phyloP scores from a whole-genome alignment of 2,888 invertebrate species.

The Drosophila neotestacea region DNA sequence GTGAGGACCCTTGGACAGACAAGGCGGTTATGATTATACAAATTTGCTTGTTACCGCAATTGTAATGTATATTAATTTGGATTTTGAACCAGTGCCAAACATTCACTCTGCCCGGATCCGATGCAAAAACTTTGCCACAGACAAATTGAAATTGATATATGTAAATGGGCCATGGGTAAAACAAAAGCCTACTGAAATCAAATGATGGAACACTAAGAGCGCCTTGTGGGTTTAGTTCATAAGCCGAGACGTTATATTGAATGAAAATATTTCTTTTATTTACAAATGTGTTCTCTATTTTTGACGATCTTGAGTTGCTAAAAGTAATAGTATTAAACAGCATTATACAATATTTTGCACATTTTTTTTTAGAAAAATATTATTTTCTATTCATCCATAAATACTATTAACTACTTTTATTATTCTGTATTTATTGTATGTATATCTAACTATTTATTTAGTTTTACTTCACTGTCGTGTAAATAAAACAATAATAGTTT shows the following conservation, averaged over 20 bases:
- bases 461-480: too few species aligned
- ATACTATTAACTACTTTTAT: too few species aligned
- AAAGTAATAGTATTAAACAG: too few species aligned
- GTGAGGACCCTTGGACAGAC: conserved; percentile 6
- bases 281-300: conserved; percentile 3
- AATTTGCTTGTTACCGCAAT: conserved; percentile 68
- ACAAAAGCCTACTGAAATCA: conserved; percentile 13
- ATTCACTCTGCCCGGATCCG: conserved; percentile 5
- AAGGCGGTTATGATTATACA: conserved; percentile 65
- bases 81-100: conserved; percentile 63
- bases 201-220: conserved; percentile 85
- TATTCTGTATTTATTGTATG: too few species aligned
- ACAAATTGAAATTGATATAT: conserved; percentile 70
- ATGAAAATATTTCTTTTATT: not conserved
- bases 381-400: too few species aligned
- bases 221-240: conserved; percentile 36
- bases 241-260: conserved; percentile 20
- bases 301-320: too few species aligned
- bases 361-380: too few species aligned
- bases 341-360: too few species aligned
- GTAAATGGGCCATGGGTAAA: conserved; percentile 35
- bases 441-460: too few species aligned
- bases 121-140: conserved; percentile 45
- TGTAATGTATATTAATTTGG: conserved; percentile 68
- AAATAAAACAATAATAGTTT: too few species aligned